These are phyloP conservation scores for Zaprionus ghesquierei DNA, from an alignment of 1,140 invertebrate genomes.

Conservation along the genomic window DNA sequence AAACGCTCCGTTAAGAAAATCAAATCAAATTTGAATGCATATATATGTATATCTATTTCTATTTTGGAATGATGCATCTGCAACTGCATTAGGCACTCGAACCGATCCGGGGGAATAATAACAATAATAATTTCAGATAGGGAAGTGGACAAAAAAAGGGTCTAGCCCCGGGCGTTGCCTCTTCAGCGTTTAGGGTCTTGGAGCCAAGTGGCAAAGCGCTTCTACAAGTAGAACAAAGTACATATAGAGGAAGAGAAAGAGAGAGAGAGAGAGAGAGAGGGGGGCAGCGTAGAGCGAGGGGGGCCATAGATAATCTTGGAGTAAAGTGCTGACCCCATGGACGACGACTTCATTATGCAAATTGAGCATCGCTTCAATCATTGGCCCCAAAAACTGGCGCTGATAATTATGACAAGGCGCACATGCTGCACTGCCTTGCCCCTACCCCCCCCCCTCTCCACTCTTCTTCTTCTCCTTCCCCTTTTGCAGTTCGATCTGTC, in stretches of 20 bases:
- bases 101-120: constrained; percentile 31
- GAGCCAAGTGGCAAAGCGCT: constrained; percentile 2
- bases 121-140: constrained; percentile 51
- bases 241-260: neutral
- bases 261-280: too few relatives aligned
- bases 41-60: too few relatives aligned
- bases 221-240: constrained; percentile 19
- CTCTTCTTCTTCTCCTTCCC: neutral
- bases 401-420: constrained; percentile 64
- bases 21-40: constrained; percentile 47
- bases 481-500: neutral
- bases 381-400: constrained; percentile 48
- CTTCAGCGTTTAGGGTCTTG: neutral
- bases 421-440: constrained; percentile 6
- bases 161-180: neutral
- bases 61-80: constrained; percentile 1
- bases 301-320: constrained; percentile 18
- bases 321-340: constrained; percentile 49
- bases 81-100: constrained; percentile 29
- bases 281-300: neutral
- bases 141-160: neutral
- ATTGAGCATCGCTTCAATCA: constrained; percentile 60
- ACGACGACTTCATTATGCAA: constrained; percentile 67
- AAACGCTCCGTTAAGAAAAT: constrained; percentile 56
- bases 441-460: neutral